Evolutionary conservation across 2,888 invertebrate species (phyloP).

Genomic region (Ophioninae sp.): DNA sequence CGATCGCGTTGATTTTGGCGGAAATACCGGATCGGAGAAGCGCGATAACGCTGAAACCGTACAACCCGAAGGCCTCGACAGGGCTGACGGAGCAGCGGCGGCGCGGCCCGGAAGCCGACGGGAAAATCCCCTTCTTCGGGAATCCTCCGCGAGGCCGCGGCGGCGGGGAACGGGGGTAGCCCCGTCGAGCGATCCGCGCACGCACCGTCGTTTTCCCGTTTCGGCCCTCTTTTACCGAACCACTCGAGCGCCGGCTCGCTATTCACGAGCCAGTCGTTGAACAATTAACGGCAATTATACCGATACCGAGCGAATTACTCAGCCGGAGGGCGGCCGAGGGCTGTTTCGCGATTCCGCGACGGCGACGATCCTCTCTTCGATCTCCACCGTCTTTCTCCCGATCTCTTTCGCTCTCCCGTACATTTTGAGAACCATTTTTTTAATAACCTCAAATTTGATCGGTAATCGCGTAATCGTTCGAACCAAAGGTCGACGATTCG

Average conservation of each 20-base stretch:
- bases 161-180: slow-evolving; percentile 12
- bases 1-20: neutral
- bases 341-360: slow-evolving; percentile 7
- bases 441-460: too few relatives aligned
- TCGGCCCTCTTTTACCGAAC: slow-evolving; percentile 53
- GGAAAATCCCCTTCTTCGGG: slow-evolving; percentile 10
- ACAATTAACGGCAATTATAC: slow-evolving; percentile 79
- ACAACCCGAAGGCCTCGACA: neutral
- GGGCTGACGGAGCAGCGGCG: neutral
- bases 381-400: neutral
- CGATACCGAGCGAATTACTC: slow-evolving; percentile 74
- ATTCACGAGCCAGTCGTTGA: slow-evolving; percentile 76
- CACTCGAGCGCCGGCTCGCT: slow-evolving; percentile 73
- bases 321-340: neutral
- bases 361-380: neutral
- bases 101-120: slow-evolving; percentile 6
- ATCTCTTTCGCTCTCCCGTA: too few relatives aligned
- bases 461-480: too few relatives aligned
- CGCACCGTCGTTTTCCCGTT: slow-evolving; percentile 32
- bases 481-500: too few relatives aligned
- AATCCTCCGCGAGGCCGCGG: neutral
- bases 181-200: neutral
- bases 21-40: neutral
- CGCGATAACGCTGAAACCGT: neutral
- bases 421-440: too few relatives aligned